Conservation (phyloP, 2,113 vertebrate genomes). For the Rhinopomastus cyanomelas region DNA sequence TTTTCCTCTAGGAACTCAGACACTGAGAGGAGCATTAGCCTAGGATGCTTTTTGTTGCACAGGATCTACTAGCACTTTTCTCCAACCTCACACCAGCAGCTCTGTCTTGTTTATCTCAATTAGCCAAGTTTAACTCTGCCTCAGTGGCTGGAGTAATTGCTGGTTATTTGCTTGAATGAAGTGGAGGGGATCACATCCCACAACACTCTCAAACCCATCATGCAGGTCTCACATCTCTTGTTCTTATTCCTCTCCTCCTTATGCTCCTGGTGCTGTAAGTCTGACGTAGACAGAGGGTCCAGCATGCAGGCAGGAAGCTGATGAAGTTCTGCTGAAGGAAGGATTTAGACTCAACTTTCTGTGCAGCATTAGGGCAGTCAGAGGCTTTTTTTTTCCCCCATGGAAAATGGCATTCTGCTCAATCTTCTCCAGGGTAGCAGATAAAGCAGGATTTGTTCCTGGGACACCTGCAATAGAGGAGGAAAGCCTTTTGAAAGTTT, state of each 20-base stretch:
- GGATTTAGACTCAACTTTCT: background rate
- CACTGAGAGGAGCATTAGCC: background rate
- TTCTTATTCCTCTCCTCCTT: background rate
- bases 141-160: background rate
- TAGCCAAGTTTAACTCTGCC: background rate
- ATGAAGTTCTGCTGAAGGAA: background rate
- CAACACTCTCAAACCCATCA: background rate
- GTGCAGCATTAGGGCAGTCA: background rate
- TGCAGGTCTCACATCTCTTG: background rate
- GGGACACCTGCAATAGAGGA: background rate
- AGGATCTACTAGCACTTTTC: background rate
- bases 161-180: background rate
- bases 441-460: background rate
- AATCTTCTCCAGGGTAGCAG: background rate
- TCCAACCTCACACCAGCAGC: background rate
- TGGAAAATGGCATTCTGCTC: background rate
- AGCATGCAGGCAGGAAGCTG: background rate
- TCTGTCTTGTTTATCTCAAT: background rate
- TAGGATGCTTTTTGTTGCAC: background rate
- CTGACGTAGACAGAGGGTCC: no score
- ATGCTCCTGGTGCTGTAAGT: background rate
- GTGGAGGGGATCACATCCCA: background rate
- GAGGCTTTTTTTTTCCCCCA: no score
- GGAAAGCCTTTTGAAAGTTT: background rate
- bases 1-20: background rate